These are phyloP conservation scores for Seladonia tumulorum DNA, from an alignment of 2,888 invertebrate genomes.

Conservation along the genomic window DNA sequence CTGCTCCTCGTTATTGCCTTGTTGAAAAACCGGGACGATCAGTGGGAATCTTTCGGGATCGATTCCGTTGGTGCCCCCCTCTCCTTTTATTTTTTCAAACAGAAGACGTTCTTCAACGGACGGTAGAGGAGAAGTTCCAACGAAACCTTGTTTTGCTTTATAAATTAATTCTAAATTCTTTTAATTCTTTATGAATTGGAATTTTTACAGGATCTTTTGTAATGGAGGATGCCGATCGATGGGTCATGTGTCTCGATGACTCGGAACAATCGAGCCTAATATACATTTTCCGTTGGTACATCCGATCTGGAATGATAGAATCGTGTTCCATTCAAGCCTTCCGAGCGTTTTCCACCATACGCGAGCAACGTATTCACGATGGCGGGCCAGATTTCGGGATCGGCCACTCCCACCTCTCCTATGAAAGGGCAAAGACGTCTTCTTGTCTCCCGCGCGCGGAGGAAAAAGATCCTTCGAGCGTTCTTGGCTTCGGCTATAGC, in stretches of 20 bases:
- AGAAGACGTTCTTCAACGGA: conserved; percentile 3
- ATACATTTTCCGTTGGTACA: neutral
- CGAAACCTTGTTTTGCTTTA: neutral
- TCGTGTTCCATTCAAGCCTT: conserved; percentile 24
- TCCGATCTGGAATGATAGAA: neutral
- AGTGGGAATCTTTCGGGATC: conserved; percentile 65
- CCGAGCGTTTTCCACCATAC: conserved; percentile 39
- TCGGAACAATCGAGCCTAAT: conserved; percentile 16
- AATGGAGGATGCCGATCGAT: neutral
- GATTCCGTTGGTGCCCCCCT: conserved; percentile 22
- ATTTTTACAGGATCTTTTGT: neutral
- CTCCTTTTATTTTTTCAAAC: conserved; percentile 8
- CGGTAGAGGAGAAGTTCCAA: neutral
- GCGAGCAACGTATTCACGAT: conserved; percentile 43
- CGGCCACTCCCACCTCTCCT: conserved; percentile 67
- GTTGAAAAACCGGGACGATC: conserved; percentile 49
- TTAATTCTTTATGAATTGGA: neutral
- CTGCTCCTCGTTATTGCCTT: conserved; percentile 60
- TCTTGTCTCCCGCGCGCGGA: conserved; percentile 52
- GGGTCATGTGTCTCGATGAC: neutral
- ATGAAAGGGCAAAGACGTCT: conserved; percentile 66
- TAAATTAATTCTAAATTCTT: too few relatives aligned
- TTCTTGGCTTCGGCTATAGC: conserved; percentile 58
- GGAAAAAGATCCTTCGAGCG: conserved; percentile 53
- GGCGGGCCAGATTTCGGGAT: conserved; percentile 46